Evolutionary conservation across 2,113 vertebrate species (phyloP).

Genomic region (Oostethus manadensis): DNA sequence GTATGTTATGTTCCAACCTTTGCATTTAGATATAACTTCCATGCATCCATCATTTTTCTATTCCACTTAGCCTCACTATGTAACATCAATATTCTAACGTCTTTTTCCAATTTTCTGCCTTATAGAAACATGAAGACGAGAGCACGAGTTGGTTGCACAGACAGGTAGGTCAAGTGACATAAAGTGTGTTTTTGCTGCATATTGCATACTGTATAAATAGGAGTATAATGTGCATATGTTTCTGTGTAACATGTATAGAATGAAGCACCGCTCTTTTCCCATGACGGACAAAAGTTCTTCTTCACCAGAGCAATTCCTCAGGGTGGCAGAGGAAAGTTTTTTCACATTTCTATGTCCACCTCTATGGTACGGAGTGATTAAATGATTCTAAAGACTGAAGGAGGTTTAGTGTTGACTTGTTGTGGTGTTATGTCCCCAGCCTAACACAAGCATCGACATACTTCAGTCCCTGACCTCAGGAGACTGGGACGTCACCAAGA

Average conservation of each 20-base stretch:
- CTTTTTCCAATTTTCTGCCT: not conserved
- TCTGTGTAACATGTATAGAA: slow-evolving; percentile 71
- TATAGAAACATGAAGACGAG: slow-evolving; percentile 98
- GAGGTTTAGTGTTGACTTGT: not conserved
- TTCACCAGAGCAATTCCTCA: slow-evolving; percentile 91
- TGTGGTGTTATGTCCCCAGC: slow-evolving; percentile 66
- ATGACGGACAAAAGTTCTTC: slow-evolving; percentile 87
- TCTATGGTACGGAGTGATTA: slow-evolving; percentile 72
- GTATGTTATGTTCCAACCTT: too few species aligned
- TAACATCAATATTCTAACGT: too few species aligned
- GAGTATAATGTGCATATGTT: not conserved
- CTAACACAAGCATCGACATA: slow-evolving; percentile 85
- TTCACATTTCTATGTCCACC: slow-evolving; percentile 90
- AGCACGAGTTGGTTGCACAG: slow-evolving; percentile 93
- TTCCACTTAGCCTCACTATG: too few species aligned
- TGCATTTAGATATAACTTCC: too few species aligned
- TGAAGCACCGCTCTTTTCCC: slow-evolving; percentile 88
- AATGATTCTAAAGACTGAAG: not conserved
- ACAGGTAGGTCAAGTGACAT: slow-evolving; percentile 75
- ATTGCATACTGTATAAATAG: not conserved
- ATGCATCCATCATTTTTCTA: too few species aligned
- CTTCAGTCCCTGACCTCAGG: slow-evolving; percentile 92
- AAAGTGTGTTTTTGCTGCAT: not conserved
- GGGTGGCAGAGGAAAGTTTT: slow-evolving; percentile 90
- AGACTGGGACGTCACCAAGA: slow-evolving; percentile 91